phyloP scores from a whole-genome alignment of 2,113 vertebrate species.

The Leiothrix lutea region DNA sequence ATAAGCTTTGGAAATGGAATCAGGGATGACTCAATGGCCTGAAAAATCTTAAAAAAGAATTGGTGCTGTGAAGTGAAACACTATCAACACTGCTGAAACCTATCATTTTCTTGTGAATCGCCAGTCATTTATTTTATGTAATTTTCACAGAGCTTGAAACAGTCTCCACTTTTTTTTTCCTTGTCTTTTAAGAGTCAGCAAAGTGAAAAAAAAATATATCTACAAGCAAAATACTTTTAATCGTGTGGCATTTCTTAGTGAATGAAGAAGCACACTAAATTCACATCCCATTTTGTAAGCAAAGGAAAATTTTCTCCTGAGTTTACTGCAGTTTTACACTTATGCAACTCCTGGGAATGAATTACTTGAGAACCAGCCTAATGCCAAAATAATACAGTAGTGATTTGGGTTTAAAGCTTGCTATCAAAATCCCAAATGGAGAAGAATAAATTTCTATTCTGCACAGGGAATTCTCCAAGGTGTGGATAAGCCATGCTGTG shows the following conservation, averaged over 20 bases:
- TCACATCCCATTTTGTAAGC: not conserved
- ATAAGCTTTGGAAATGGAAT: not conserved
- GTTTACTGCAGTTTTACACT: not conserved
- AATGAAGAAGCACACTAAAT: not conserved
- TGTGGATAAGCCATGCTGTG: not conserved
- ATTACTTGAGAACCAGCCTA: not conserved
- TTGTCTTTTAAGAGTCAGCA: not conserved
- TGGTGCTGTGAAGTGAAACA: not conserved
- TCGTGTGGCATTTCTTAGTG: not conserved
- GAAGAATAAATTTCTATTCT: not conserved
- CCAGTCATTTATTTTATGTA: not conserved
- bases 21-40: not conserved
- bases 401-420: not conserved
- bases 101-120: not conserved
- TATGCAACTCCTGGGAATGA: not conserved
- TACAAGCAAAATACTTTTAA: not conserved
- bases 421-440: not conserved
- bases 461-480: not conserved
- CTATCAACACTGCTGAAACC: not conserved
- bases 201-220: not conserved
- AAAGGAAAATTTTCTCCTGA: not conserved
- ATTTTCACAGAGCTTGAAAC: not conserved
- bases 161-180: not conserved
- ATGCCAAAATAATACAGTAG: not conserved
- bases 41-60: not conserved